Evolutionary conservation across 2,797 vertebrate genomes (phyloP).

Genomic region (Harpagifer antarcticus): DNA sequence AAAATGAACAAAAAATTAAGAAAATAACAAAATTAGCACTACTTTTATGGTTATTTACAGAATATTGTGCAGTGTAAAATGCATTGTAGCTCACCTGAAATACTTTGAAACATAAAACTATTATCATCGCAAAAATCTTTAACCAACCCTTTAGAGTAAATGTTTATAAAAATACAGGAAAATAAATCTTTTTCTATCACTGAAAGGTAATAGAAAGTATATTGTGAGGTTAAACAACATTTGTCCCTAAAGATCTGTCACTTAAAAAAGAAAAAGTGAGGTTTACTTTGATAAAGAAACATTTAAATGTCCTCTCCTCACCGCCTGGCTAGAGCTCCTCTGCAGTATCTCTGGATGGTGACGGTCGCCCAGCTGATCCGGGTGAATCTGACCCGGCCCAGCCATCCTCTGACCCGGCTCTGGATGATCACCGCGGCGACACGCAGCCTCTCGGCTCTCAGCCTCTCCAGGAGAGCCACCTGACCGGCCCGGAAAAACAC

Average conservation of each 20-base stretch:
- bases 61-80: not conserved
- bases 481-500: slow-evolving; percentile 86
- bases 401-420: slow-evolving; percentile 83
- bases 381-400: slow-evolving; percentile 68
- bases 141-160: too few species aligned
- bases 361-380: slow-evolving; percentile 50
- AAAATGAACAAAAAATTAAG: too few species aligned
- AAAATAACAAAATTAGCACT: not conserved
- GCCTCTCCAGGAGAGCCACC: slow-evolving; percentile 86
- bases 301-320: slow-evolving; percentile 22
- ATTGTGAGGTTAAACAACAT: too few species aligned
- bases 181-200: not conserved
- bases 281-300: not conserved
- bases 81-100: not conserved
- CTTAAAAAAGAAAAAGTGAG: not conserved
- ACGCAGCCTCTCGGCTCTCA: slow-evolving; percentile 76
- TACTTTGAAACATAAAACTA: not conserved
- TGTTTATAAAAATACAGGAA: not conserved
- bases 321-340: slow-evolving; percentile 83
- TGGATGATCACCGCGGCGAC: slow-evolving; percentile 82
- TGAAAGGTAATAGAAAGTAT: not conserved
- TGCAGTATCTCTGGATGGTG: slow-evolving; percentile 80
- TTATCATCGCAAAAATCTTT: too few species aligned
- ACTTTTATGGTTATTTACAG: not conserved
- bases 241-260: not conserved